Evolutionary conservation across 2,888 invertebrate species (phyloP).

Genomic region (Augochlorella aurata): DNA sequence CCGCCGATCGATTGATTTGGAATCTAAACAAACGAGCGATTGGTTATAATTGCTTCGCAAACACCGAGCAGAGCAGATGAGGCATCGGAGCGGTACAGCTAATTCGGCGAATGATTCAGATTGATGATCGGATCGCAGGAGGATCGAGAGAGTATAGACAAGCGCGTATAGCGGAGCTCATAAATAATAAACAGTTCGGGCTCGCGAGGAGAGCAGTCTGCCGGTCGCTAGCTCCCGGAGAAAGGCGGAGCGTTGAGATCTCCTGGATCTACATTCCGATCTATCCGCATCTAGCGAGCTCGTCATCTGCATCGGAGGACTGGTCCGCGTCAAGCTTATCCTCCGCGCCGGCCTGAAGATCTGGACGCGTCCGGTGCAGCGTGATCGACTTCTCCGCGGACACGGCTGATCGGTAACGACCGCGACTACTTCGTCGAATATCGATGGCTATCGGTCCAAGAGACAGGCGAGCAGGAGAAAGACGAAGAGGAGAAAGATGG

Average conservation of each 20-base stretch:
- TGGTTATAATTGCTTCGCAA: too few species aligned
- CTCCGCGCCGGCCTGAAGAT: not conserved
- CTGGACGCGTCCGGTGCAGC: not conserved
- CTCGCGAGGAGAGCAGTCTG: not conserved
- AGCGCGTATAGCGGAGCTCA: not conserved
- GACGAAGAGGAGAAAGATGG: not conserved
- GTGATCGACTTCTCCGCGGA: conserved; percentile 32
- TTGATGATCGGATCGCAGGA: too few species aligned
- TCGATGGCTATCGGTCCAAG: not conserved
- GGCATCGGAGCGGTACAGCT: too few species aligned
- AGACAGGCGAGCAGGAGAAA: not conserved
- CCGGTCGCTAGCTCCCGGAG: not conserved
- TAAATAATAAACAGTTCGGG: not conserved
- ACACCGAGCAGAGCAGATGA: too few species aligned
- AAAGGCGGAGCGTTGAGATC: conserved; percentile 8
- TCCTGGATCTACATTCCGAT: conserved; percentile 8
- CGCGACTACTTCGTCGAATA: conserved; percentile 1
- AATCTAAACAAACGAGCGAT: too few species aligned
- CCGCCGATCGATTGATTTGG: too few species aligned
- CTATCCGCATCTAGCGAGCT: conserved; percentile 1
- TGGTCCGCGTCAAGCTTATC: conserved; percentile 12
- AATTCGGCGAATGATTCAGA: too few species aligned
- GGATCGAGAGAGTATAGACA: too few species aligned
- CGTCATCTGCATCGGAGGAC: conserved; percentile 18
- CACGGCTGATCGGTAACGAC: conserved; percentile 17